Evolutionary conservation across 2,888 invertebrate species (phyloP).

Genomic region (Nudaria mundana): DNA sequence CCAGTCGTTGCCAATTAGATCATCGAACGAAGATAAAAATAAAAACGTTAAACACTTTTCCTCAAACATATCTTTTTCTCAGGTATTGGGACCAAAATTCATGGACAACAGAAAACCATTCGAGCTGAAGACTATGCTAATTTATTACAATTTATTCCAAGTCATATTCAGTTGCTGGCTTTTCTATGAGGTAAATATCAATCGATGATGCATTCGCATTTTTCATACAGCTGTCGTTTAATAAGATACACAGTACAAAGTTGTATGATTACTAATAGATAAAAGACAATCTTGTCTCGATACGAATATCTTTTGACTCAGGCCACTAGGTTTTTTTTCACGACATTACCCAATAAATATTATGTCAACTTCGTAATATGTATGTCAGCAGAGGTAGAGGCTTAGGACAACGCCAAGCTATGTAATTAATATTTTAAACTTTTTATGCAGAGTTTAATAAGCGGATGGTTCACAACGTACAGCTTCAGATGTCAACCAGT

Average conservation of each 20-base stretch:
- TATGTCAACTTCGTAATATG: no score
- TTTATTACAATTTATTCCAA: slow-evolving; percentile 93
- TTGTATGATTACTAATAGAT: no score
- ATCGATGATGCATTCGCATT: neutral
- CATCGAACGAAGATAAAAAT: neutral
- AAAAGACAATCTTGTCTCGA: no score
- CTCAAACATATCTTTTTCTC: slow-evolving; percentile 26
- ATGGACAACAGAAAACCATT: slow-evolving; percentile 94
- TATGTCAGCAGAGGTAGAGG: no score
- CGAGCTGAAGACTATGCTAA: slow-evolving; percentile 86
- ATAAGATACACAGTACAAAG: no score
- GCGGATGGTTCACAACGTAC: slow-evolving; percentile 91
- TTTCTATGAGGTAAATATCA: slow-evolving; percentile 83
- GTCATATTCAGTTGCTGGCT: slow-evolving; percentile 88
- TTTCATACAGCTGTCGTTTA: neutral
- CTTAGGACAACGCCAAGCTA: no score
- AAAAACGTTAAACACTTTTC: neutral
- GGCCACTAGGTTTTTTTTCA: no score
- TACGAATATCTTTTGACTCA: no score
- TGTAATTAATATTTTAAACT: no score
- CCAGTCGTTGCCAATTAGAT: no score
- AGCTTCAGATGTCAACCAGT: slow-evolving; percentile 93
- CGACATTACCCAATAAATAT: no score
- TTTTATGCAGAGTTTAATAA: slow-evolving; percentile 78
- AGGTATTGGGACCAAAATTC: slow-evolving; percentile 88